Conservation (phyloP, 2,113 vertebrate genomes). For the Nothocercus nigrocapillus region DNA sequence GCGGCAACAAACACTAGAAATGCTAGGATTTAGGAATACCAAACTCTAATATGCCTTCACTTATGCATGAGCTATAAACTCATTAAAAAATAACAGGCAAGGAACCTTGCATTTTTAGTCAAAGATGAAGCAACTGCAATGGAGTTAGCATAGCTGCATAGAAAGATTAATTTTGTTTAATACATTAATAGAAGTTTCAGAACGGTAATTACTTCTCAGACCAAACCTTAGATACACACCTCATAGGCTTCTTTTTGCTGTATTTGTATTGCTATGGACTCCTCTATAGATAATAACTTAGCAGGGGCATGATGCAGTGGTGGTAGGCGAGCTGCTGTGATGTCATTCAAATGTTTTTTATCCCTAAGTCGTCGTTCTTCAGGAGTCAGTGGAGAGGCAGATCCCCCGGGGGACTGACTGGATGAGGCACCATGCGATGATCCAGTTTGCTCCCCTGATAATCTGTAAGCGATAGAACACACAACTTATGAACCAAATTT, state of each 20-base stretch:
- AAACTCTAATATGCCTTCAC: background rate
- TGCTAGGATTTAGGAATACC: background rate
- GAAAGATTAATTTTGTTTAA: background rate
- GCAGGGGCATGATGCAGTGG: conserved; percentile 85
- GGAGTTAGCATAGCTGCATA: background rate
- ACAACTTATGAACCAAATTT: background rate
- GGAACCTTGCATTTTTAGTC: background rate
- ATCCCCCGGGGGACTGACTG: conserved; percentile 60
- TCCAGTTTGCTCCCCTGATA: conserved; percentile 66
- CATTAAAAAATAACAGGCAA: background rate
- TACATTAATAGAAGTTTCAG: background rate
- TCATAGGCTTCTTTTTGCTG: conserved; percentile 86
- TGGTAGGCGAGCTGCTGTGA: conserved; percentile 89
- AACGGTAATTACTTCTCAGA: background rate
- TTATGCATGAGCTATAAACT: background rate
- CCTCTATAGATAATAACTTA: conserved; percentile 85
- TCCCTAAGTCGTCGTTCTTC: conserved; percentile 81
- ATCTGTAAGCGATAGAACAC: conserved; percentile 64
- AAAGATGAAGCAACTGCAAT: background rate
- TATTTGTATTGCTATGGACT: conserved; percentile 84
- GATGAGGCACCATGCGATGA: conserved; percentile 72
- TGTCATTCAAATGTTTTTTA: conserved; percentile 90
- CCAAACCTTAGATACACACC: conserved; percentile 64
- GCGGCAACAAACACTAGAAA: background rate
- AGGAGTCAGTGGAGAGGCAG: conserved; percentile 61